Base-by-base conservation (phyloP, 2,888 invertebrate species). In the Tachina grossa region DNA sequence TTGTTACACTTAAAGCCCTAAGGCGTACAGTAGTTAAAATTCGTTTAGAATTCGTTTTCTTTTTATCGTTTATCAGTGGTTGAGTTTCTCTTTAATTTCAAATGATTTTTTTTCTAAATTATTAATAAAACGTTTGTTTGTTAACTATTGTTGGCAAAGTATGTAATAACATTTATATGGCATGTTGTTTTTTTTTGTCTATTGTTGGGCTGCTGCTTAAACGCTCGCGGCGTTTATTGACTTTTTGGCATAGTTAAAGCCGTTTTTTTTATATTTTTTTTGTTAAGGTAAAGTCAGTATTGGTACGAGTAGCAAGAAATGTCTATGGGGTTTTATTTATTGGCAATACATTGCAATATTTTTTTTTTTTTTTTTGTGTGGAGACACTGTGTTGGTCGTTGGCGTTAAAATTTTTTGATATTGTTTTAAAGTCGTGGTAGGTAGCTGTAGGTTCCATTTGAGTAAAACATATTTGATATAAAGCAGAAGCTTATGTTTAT, bases 221-320 rank as follows among this genome's bases (percentile, higher is more conserved):
- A 79, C 57, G 85, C 85, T 74, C 47, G 66, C 72, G 68, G 87
- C 88, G 89, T 89, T 88, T 88, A 88, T 88, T 89, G 89, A 89
- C 88, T 89, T 87, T 85, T 88, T 87, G 88, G 87, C 89, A 89
- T 87, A 88, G 87, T 87, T 87, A 88, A 71, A 65, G 69, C 31
- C 14, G 47, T 16, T 31, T 69, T 75, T 72, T 71, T 79, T 31
- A 4, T 31, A 4, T 31, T 3, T 31, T 31, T 55, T 49, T 31
- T 53, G 43, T 57, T 51, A 47, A 51, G 41, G 53, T 74, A 47
- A 49, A 69, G 71, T 19, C 49, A 43, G 69, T 55, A 9, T 53
- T 63, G 45, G 45, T n/a, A n/a, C n/a, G n/a, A n/a, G n/a, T 57
- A 74, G 57, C 49, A 75, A 76, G 55, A 75, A 55, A 47, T 72